A percentile compares a stretch with the other conserved stretches of the same genome.
These are phyloP conservation scores for Leucophenga montana DNA, from an alignment of 2,888 invertebrate species.

Conservation along the genomic window DNA sequence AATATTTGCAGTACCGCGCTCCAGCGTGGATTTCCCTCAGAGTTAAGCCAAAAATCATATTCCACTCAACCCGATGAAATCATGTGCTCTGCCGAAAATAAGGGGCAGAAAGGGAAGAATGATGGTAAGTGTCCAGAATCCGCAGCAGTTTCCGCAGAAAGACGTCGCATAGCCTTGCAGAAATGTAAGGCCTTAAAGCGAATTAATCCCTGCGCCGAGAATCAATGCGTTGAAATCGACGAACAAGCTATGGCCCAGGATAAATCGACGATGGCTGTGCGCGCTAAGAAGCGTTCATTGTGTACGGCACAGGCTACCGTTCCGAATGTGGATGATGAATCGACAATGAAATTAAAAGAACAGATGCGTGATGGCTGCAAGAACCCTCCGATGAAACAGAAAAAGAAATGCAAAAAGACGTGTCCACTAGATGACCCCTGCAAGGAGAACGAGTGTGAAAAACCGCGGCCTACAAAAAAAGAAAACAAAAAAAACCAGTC, in stretches of 20 bases:
- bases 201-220: background rate
- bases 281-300: slow-evolving; percentile 6
- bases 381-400: slow-evolving; percentile 49
- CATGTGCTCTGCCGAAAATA: background rate
- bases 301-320: slow-evolving; percentile 4
- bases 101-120: background rate
- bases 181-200: slow-evolving; percentile 10
- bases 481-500: background rate
- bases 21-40: slow-evolving; percentile 51
- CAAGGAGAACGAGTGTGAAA: slow-evolving; percentile 45
- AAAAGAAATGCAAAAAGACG: slow-evolving; percentile 54
- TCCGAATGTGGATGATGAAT: slow-evolving; percentile 17
- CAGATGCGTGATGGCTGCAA: slow-evolving; percentile 52
- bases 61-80: slow-evolving; percentile 30
- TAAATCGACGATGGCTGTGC: slow-evolving; percentile 6
- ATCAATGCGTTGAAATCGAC: background rate
- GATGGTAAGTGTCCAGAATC: background rate
- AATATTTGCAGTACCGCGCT: slow-evolving; percentile 63
- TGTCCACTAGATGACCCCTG: slow-evolving; percentile 53
- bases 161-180: background rate
- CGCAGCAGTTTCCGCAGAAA: background rate
- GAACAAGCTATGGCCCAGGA: background rate
- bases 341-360: background rate
- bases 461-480: slow-evolving; percentile 32
- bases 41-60: slow-evolving; percentile 34